Conservation (phyloP, 2,113 vertebrate species). For the Azemiops feae region DNA sequence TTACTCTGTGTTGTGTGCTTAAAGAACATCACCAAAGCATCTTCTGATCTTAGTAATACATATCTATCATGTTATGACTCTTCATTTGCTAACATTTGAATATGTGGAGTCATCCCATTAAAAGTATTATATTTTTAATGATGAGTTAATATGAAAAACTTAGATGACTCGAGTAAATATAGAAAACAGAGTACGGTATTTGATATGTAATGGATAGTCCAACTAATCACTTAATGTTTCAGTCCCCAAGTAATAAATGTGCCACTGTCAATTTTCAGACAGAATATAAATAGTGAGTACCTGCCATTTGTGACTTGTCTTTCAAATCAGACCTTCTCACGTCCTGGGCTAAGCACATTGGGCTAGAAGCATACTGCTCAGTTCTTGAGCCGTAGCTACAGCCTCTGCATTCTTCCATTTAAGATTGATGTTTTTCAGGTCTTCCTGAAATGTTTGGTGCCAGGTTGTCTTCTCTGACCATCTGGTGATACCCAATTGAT, state of each 20-base stretch:
- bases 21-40: not conserved
- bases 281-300: not conserved
- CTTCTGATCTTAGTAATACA: not conserved
- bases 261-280: constrained; percentile 1
- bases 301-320: constrained; percentile 4
- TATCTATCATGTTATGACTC: not conserved
- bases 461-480: not conserved
- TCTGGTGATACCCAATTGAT: not conserved
- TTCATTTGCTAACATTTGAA: not conserved
- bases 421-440: not conserved
- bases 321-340: not conserved
- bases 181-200: not conserved
- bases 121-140: not conserved
- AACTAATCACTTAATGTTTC: not conserved
- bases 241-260: not conserved
- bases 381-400: not conserved
- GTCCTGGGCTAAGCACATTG: not conserved
- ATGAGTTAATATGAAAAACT: not conserved
- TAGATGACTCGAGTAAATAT: not conserved
- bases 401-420: not conserved
- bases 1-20: not conserved
- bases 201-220: not conserved
- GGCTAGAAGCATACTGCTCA: not conserved
- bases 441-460: not conserved
- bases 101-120: not conserved